These are phyloP conservation scores for Macaria liturata DNA, from an alignment of 2,888 invertebrate species.

Conservation along the genomic window DNA sequence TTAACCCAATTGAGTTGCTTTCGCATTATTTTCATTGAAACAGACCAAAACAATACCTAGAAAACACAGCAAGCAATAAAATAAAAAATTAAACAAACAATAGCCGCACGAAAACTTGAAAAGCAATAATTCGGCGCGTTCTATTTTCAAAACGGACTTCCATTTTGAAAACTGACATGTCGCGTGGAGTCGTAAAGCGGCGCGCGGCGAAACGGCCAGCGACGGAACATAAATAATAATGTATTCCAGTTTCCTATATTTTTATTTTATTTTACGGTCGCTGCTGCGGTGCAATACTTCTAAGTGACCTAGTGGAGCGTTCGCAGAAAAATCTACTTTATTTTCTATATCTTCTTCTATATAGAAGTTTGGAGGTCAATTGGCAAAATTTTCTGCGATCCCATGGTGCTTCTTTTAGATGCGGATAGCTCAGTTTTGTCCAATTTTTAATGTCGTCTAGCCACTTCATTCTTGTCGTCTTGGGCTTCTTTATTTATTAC, in stretches of 20 bases:
- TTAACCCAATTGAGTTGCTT: no score
- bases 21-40: no score
- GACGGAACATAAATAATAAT: conserved; percentile 49
- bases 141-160: conserved; percentile 21
- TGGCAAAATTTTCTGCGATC: no score
- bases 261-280: conserved; percentile 37
- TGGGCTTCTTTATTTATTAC: no score
- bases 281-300: conserved; percentile 38
- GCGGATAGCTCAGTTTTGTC: no score
- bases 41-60: no score
- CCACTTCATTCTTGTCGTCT: no score
- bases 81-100: conserved; percentile 6
- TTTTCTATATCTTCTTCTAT: no score
- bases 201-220: conserved; percentile 21
- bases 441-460: no score
- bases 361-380: no score
- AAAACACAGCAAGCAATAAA: neutral
- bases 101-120: conserved; percentile 9
- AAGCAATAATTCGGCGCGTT: conserved; percentile 12
- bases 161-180: conserved; percentile 27
- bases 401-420: no score
- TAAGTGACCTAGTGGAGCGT: conserved; percentile 41
- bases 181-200: conserved; percentile 31
- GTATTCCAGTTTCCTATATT: conserved; percentile 44
- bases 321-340: conserved; percentile 24